Percentiles rank a stretch among this genome's conserved stretches.
Conservation (phyloP, 2,113 vertebrate genomes). For the Pelecanus crispus region DNA sequence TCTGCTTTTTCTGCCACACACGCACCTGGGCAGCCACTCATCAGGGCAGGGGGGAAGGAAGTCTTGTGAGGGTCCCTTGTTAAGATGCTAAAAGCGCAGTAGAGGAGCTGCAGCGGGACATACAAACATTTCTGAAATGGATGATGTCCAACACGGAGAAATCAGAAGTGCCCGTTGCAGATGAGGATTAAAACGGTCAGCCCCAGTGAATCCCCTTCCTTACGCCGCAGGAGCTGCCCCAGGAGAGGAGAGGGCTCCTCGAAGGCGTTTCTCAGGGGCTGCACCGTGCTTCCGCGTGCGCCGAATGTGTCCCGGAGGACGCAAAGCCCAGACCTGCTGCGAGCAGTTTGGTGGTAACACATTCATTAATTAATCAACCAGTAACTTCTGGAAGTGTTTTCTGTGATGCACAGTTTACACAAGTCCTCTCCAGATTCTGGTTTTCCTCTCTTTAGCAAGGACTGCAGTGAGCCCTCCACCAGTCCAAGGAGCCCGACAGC, state of each 20-base stretch:
- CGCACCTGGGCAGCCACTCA: neutral
- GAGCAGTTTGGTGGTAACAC: neutral
- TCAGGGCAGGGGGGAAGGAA: neutral
- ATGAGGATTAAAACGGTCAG: neutral
- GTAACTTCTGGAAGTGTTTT: neutral
- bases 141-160: neutral
- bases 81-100: accelerated
- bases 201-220: neutral
- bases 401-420: neutral
- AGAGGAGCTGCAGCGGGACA: neutral
- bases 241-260: neutral
- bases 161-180: accelerated
- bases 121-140: accelerated
- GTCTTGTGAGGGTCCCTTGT: neutral
- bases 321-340: neutral
- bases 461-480: neutral
- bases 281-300: accelerated
- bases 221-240: neutral
- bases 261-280: neutral
- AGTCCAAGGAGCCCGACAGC: neutral
- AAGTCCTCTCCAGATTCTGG: neutral
- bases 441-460: neutral
- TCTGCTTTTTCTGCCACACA: neutral
- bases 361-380: neutral
- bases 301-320: neutral